A percentile compares a stretch with the other conserved stretches of the same genome.
These are phyloP conservation scores for Nesometra sesokonis DNA, from an alignment of 35 echinoderm and acorn worm species.

Conservation along the genomic window DNA sequence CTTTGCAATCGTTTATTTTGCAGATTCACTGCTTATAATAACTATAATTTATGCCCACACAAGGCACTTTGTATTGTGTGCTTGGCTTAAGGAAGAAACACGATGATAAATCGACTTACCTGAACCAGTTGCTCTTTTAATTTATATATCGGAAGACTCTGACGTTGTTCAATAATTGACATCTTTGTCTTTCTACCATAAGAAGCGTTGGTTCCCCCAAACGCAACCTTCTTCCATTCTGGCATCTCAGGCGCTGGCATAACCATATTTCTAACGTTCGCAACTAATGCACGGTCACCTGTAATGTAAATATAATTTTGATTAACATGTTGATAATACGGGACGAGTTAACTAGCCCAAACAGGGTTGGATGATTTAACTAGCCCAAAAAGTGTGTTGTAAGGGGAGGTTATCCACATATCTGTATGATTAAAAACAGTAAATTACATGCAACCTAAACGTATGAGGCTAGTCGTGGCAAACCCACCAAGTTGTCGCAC, in stretches of 20 bases:
- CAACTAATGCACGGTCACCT: slow-evolving; percentile 79
- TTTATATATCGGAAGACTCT: slow-evolving; percentile 89
- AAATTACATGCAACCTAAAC: too few relatives aligned
- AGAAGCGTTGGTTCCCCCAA: slow-evolving; percentile 93
- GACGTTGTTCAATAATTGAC: slow-evolving; percentile 86
- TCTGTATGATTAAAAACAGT: too few relatives aligned
- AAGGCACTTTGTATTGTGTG: background rate
- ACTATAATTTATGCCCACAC: too few relatives aligned
- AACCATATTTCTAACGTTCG: slow-evolving; percentile 65
- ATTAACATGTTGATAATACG: too few relatives aligned
- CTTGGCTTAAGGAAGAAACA: background rate
- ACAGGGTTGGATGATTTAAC: too few relatives aligned
- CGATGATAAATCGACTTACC: slow-evolving; percentile 13
- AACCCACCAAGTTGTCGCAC: too few relatives aligned
- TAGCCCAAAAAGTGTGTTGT: too few relatives aligned
- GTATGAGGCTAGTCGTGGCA: too few relatives aligned
- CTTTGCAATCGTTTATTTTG: too few relatives aligned
- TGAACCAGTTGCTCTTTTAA: slow-evolving; percentile 79
- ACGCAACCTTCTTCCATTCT: slow-evolving; percentile 96
- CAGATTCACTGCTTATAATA: too few relatives aligned
- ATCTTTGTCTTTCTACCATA: slow-evolving; percentile 91
- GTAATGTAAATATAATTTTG: background rate
- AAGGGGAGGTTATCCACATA: too few relatives aligned
- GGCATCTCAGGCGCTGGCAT: slow-evolving; percentile 85
- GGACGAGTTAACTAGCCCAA: too few relatives aligned